Percentiles rank a stretch among this genome's conserved stretches.
Conservation (phyloP, 2,797 vertebrate genomes). For the Leptatherina wallacei region DNA sequence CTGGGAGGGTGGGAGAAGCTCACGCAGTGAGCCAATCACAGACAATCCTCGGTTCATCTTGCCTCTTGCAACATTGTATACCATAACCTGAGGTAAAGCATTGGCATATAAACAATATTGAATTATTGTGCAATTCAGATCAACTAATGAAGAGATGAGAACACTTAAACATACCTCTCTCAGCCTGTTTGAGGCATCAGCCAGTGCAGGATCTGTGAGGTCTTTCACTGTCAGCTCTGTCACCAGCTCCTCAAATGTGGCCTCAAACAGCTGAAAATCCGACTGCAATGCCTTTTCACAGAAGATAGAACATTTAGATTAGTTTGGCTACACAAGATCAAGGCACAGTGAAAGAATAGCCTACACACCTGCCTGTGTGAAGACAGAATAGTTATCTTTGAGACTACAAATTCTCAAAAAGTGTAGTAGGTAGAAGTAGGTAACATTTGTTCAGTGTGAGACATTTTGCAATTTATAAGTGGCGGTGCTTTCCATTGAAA, state of each 20-base stretch:
- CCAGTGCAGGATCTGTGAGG: slow-evolving; percentile 80
- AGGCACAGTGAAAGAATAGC: neutral
- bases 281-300: slow-evolving; percentile 51
- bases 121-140: neutral
- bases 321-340: neutral
- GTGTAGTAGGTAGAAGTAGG: neutral
- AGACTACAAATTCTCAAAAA: neutral
- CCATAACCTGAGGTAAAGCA: slow-evolving; percentile 80
- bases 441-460: neutral
- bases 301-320: neutral
- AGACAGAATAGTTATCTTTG: neutral
- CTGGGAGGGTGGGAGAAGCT: slow-evolving; percentile 80
- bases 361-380: neutral
- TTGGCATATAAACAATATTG: neutral
- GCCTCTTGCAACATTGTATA: slow-evolving; percentile 89
- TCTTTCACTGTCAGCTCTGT: slow-evolving; percentile 86
- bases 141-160: neutral
- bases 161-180: slow-evolving; percentile 61
- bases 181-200: slow-evolving; percentile 85
- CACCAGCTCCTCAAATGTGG: slow-evolving; percentile 88
- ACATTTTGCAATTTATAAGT: neutral
- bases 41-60: slow-evolving; percentile 92
- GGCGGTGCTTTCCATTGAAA: neutral
- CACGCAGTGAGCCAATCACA: slow-evolving; percentile 85
- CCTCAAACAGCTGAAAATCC: slow-evolving; percentile 84